A percentile compares a stretch with the other conserved stretches of the same genome.
phyloP scores from a whole-genome alignment of 1,140 invertebrate species.

The Asobara japonica region DNA sequence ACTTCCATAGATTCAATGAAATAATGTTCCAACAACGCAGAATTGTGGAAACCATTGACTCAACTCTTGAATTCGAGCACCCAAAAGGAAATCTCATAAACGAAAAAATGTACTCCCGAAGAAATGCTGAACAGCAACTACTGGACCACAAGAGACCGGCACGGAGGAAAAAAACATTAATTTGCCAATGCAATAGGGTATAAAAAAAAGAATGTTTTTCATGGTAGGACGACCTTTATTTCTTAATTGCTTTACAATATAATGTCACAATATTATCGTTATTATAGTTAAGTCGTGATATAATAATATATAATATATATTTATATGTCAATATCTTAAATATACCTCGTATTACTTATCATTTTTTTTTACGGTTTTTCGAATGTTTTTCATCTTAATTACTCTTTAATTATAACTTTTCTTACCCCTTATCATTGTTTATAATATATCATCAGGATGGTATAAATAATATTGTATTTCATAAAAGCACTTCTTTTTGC shows the following conservation, averaged over 20 bases:
- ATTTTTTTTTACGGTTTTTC: conserved; percentile 42
- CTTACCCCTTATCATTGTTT: neutral
- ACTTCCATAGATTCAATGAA: no score
- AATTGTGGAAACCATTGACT: no score
- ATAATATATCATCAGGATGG: conserved; percentile 53
- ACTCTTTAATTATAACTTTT: conserved; percentile 45
- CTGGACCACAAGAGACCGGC: neutral
- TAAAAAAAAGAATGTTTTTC: neutral
- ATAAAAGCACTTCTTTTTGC: conserved; percentile 66
- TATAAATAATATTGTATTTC: conserved; percentile 66
- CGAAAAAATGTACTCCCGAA: no score
- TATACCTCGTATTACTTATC: conserved; percentile 52
- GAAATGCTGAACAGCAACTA: no score
- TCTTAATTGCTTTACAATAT: conserved; percentile 57
- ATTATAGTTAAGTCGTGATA: conserved; percentile 58
- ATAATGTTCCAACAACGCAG: no score
- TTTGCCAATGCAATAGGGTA: no score
- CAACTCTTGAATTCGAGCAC: no score
- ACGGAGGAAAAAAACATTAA: neutral
- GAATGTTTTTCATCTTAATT: neutral
- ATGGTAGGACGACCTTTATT: conserved; percentile 64
- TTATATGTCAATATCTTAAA: conserved; percentile 35
- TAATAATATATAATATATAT: conserved; percentile 50
- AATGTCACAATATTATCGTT: conserved; percentile 60
- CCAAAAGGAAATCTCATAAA: no score